Percentiles rank a stretch among this genome's conserved stretches.
Conservation (phyloP, 2,797 vertebrate species). For the Pipistrellus nathusii region DNA sequence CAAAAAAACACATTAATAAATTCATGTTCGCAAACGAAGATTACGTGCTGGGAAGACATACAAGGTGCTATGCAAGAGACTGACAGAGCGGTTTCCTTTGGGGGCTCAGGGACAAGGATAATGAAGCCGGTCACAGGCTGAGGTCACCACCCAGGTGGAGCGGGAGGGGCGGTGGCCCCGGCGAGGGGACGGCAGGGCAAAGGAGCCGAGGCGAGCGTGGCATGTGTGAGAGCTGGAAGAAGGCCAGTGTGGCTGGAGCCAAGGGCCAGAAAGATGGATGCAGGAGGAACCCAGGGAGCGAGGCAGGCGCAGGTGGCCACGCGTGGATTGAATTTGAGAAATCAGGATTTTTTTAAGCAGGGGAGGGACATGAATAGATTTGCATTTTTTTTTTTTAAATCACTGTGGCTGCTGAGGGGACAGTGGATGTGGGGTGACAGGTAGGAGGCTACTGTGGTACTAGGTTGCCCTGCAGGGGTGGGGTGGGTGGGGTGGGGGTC, state of each 20-base stretch:
- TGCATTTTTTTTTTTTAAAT: not conserved
- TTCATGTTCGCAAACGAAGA: slow-evolving; percentile 39
- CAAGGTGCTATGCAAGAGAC: not conserved
- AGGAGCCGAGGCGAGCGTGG: slow-evolving; percentile 7
- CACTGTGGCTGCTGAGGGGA: not conserved
- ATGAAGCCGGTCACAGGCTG: not conserved
- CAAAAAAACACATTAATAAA: not conserved
- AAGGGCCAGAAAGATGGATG: not conserved
- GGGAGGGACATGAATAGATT: slow-evolving; percentile 1
- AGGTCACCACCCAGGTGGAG: not conserved
- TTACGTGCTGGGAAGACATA: not conserved
- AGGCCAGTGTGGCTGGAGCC: not conserved
- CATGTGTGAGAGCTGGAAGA: not conserved
- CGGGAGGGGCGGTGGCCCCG: not conserved
- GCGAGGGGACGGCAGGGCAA: slow-evolving; percentile 68
- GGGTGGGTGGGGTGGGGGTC: fast-evolving
- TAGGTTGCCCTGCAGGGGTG: not conserved
- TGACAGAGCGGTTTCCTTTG: slow-evolving; percentile 13
- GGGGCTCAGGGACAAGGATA: not conserved
- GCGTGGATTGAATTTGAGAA: slow-evolving; percentile 31
- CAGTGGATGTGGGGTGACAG: not conserved
- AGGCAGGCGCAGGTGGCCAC: not conserved
- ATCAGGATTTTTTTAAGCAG: slow-evolving; percentile 6
- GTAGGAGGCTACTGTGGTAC: not conserved
- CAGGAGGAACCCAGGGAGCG: not conserved